Evolutionary conservation across 2,888 invertebrate genomes (phyloP), one percentile per base, ranked within the genome.

Genomic region (Tanypteryx hageni): DNA sequence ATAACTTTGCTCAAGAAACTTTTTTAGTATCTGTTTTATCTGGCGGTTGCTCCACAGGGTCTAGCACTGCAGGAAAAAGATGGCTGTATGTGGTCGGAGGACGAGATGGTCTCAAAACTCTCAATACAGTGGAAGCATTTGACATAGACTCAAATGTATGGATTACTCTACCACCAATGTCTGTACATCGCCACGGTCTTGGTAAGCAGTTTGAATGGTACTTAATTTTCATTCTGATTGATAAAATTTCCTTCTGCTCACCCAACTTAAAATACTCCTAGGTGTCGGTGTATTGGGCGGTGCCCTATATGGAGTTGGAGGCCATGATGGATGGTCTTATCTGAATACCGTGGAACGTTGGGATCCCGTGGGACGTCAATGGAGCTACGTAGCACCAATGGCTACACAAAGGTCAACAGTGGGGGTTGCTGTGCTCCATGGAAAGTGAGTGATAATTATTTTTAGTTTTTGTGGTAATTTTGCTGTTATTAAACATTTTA

Each of bases 301-400:
- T 0, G 98, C 98, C 0, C 96, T 99, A 93, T 99, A 99, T 95
- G 99, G 99, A 0, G 98, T 99, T 5, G 99, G 99, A 0, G 99
- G 99, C 0, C 99, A 99, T 94, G 99, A 99, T 95, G 99, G 98
- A 27, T 98, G 98, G 98, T 98, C 98, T 94, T 99, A 99, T 95
- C 96, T 99, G 84, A 98, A 98, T 95, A 98, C 98, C 0, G 99
- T 99, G 0, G 99, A 99, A 95, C 96, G 97, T 95, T 99, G 98
- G 98, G 99, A 99, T 95, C 98, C 99, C 16, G 96, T 97, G 93
- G 97, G 98, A 2, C 96, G 98, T 93, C 97, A 97, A 93, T 99
- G 99, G 99, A 98, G 97, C 93, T 98, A 97, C 94, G 98, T 99
- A 93, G 97, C 98, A 8, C 97, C 98, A 3, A 99, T 99, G 99